Percentiles rank a stretch among this genome's conserved stretches.
Conservation (phyloP, 2,888 invertebrate species). For the Theretra japonica region DNA sequence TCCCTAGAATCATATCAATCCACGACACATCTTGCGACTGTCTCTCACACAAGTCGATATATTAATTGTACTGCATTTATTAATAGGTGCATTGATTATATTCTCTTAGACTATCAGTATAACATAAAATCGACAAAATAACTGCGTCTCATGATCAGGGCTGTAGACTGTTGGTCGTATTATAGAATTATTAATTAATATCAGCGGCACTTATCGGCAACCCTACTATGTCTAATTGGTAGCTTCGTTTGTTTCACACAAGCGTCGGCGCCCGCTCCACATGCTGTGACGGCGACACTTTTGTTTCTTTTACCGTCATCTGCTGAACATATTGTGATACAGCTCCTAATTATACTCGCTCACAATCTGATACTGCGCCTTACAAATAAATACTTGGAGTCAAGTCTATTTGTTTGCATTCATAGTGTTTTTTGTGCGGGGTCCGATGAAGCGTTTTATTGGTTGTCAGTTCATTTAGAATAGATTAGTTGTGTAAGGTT, state of each 20-base stretch:
- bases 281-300: conserved; percentile 38
- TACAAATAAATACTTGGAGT: conserved; percentile 7
- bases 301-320: conserved; percentile 63
- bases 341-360: conserved; percentile 21
- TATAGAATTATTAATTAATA: no score
- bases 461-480: background rate
- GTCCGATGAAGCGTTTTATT: background rate
- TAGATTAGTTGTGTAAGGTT: background rate
- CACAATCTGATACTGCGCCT: conserved; percentile 18
- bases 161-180: no score
- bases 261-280: conserved; percentile 25
- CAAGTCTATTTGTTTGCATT: background rate
- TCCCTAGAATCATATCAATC: no score
- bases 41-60: no score
- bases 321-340: conserved; percentile 55
- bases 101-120: no score
- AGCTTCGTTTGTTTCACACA: conserved; percentile 56
- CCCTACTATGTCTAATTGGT: conserved; percentile 41
- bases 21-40: no score
- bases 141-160: no score
- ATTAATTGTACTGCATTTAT: no score
- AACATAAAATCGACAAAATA: no score
- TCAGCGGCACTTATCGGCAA: background rate
- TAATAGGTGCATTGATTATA: no score
- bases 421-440: background rate